A percentile compares a stretch with the other conserved stretches of the same genome.
phyloP scores from a whole-genome alignment of 2,888 invertebrate species.

The Coelopa pilipes region DNA sequence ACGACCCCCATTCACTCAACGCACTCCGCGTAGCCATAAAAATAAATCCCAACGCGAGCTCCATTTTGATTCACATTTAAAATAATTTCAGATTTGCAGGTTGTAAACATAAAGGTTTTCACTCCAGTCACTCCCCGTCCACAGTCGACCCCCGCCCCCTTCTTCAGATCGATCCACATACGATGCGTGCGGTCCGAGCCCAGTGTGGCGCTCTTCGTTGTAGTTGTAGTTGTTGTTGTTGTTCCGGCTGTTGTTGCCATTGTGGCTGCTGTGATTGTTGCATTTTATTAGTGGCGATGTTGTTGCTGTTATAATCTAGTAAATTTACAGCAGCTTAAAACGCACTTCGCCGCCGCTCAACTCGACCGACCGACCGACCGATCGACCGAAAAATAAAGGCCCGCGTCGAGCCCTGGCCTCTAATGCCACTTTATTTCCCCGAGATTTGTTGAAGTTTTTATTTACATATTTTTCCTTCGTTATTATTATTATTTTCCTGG shows the following conservation, averaged over 20 bases:
- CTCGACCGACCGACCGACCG: not conserved
- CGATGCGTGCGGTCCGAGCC: slow-evolving; percentile 7
- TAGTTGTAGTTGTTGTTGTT: no score
- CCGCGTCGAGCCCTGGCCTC: not conserved
- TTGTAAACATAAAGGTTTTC: slow-evolving; percentile 24
- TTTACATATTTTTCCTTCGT: no score
- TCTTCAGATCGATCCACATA: slow-evolving; percentile 4
- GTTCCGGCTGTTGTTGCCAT: no score
- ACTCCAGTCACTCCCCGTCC: no score
- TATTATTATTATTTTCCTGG: no score
- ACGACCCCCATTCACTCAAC: not conserved
- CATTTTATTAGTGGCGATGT: no score
- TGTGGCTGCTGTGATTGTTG: no score
- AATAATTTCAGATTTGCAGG: slow-evolving; percentile 36
- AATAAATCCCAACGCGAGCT: slow-evolving; percentile 24
- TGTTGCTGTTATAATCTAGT: slow-evolving; percentile 7
- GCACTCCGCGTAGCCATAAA: slow-evolving; percentile 19
- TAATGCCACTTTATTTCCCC: slow-evolving; percentile 8
- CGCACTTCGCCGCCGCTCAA: not conserved
- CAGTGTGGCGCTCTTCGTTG: slow-evolving; percentile 15
- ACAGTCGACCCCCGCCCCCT: slow-evolving; percentile 15
- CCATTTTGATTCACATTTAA: slow-evolving; percentile 30
- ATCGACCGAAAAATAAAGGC: not conserved
- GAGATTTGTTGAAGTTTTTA: not conserved
- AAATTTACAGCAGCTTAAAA: slow-evolving; percentile 28